phyloP scores from a whole-genome alignment of 2,888 invertebrate genomes.

The Siphlonurus alternatus region DNA sequence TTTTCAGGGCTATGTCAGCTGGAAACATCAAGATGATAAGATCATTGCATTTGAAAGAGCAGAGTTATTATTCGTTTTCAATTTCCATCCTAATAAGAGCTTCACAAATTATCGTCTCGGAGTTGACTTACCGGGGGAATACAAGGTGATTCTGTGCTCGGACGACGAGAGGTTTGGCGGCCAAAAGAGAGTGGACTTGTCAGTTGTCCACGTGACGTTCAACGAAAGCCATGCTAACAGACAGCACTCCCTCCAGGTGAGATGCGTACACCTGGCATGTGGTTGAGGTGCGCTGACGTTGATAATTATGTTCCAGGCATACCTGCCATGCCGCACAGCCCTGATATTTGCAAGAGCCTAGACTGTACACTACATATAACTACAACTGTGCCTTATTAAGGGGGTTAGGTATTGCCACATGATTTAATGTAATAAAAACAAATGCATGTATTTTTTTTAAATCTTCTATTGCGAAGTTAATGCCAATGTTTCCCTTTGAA shows the following conservation, averaged over 20 bases:
- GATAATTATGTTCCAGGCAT: constrained; percentile 48
- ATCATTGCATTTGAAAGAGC: constrained; percentile 87
- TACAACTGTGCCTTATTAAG: too few species aligned
- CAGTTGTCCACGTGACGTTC: constrained; percentile 41
- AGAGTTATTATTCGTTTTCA: constrained; percentile 81
- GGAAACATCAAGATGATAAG: constrained; percentile 94
- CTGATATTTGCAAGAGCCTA: constrained; percentile 37
- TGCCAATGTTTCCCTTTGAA: too few species aligned
- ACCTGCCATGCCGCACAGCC: constrained; percentile 56
- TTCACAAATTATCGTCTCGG: constrained; percentile 91
- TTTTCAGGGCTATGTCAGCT: constrained; percentile 67
- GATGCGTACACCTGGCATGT: constrained; percentile 7
- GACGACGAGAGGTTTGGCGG: constrained; percentile 67
- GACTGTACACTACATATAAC: constrained; percentile 10
- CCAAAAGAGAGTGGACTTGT: constrained; percentile 50
- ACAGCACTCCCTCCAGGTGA: constrained; percentile 39
- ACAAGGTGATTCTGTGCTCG: constrained; percentile 61
- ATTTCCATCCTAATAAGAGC: constrained; percentile 84
- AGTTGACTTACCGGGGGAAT: constrained; percentile 68
- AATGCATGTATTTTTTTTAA: too few species aligned
- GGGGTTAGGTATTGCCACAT: too few species aligned
- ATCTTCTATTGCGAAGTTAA: too few species aligned
- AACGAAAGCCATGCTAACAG: constrained; percentile 53
- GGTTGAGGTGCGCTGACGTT: too few species aligned
- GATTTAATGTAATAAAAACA: too few species aligned